Evolutionary conservation across 2,888 invertebrate species (phyloP), one percentile per base, ranked within the genome.

Genomic region (Helobdella robusta): DNA sequence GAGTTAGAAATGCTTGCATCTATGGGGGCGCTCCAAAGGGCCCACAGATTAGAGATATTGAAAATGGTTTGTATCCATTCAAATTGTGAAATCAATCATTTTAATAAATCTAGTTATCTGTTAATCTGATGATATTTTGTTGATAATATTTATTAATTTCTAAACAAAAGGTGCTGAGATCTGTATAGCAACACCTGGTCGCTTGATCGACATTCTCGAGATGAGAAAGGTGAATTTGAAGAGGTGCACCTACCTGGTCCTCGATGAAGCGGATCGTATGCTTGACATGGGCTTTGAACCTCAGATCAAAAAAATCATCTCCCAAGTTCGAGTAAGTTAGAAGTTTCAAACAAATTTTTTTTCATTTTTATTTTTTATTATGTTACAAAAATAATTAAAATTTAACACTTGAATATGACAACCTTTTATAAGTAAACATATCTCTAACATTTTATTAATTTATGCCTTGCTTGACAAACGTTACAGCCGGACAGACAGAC

Each of bases 1-100:
- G 87, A 75, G 88, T 95, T 68, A 85, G 91, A 52, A 91, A 92
- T 77, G 92, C 92, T 2, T 98, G 97, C 80, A 88, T 95, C 34
- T 98, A 97, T 81, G 98, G 98, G 65, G 98, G 98, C 18, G 92
- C 95, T 1, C 92, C 94, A 0, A 97, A 95, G 79, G 91, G 84
- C 64, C 92, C 91, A 18, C 92, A 95, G 72, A 76, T 81, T 44
- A 72, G 80, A 66, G 81, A 81, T 68, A 72, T 83, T 62, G 80
- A 81, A 69, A 74, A 79, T 71, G 80, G 81, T 77, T 20, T 60
- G 67, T 64, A 0, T 0, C 40, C 20, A 18, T 58, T 2, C 2
- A 30, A 34, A 58, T 4, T 58, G 30, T 34, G 23, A 23, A 2
- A 32, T 34, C 34, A 18, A 0, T 25, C 44, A 11, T 4, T 25